Percentiles rank a stretch among this genome's conserved stretches.
Evolutionary conservation across 1,140 invertebrate species (phyloP).

Genomic region (Dinothrombium tinctorium): DNA sequence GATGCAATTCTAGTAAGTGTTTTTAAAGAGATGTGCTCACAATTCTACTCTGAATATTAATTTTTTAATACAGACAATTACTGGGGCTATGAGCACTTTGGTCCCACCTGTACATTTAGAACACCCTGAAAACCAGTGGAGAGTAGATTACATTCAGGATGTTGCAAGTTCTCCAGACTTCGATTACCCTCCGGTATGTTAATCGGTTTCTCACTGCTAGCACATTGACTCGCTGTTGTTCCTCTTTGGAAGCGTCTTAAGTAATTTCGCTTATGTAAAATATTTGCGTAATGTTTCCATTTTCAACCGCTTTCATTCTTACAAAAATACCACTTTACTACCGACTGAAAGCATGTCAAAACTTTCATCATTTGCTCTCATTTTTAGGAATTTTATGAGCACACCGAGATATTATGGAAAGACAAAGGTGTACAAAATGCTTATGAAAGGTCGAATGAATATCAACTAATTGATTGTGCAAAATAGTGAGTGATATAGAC

Average conservation of each 20-base stretch:
- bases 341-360: neutral
- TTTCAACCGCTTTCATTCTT: no score
- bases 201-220: no score
- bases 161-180: constrained; percentile 43
- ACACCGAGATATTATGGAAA: constrained; percentile 84
- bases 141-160: constrained; percentile 78
- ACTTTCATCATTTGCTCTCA: neutral
- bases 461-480: constrained; percentile 98
- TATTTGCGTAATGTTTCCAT: no score
- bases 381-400: constrained; percentile 72
- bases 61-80: constrained; percentile 60
- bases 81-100: constrained; percentile 91
- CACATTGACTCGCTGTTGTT: no score
- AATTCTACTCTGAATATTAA: neutral
- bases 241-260: no score
- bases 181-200: constrained; percentile 43
- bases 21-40: constrained; percentile 1
- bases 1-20: constrained; percentile 92
- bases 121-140: constrained; percentile 70
- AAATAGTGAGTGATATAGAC: constrained; percentile 64
- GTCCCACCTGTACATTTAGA: constrained; percentile 84
- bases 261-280: no score
- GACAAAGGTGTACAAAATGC: constrained; percentile 79
- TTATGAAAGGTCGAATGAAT: constrained; percentile 94
- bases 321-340: no score